A percentile compares a stretch with the other conserved stretches of the same genome.
Conservation (phyloP, 2,797 vertebrate species). For the Malurus splendens region DNA sequence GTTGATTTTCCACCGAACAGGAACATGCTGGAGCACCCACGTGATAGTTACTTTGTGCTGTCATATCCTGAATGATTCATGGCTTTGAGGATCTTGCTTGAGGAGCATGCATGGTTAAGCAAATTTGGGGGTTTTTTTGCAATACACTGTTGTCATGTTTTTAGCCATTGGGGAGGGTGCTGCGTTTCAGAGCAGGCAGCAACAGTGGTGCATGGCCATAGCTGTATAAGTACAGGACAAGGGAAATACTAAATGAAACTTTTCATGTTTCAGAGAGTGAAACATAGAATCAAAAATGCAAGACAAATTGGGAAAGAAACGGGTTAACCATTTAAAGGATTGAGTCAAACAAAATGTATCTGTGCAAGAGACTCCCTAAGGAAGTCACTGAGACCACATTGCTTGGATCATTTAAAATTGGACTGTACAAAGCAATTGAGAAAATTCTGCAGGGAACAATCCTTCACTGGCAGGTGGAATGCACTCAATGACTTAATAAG, state of each 20-base stretch:
- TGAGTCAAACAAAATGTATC: slow-evolving; percentile 32
- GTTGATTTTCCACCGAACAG: not conserved
- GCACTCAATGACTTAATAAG: slow-evolving; percentile 38
- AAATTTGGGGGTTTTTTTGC: not conserved
- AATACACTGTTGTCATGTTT: fast-evolving
- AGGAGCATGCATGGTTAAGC: not conserved
- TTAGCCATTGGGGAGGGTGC: not conserved
- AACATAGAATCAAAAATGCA: not conserved
- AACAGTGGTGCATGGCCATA: fast-evolving
- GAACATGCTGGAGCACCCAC: not conserved
- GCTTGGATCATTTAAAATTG: slow-evolving; percentile 54
- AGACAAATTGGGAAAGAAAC: not conserved
- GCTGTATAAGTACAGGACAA: not conserved
- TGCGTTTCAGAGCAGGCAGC: not conserved
- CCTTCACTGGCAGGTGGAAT: slow-evolving; percentile 51
- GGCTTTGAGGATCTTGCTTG: not conserved
- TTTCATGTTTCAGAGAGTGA: not conserved
- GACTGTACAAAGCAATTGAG: slow-evolving; percentile 22
- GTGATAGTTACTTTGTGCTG: fast-evolving
- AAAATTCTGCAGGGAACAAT: slow-evolving; percentile 46
- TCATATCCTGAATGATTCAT: not conserved
- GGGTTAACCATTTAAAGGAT: slow-evolving; percentile 32
- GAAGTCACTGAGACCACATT: slow-evolving; percentile 35
- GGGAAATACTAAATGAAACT: not conserved
- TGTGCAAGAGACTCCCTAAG: slow-evolving; percentile 19